Percentiles rank a stretch among this genome's conserved stretches.
Evolutionary conservation across 2,797 vertebrate species (phyloP).

Genomic region (Oreortyx pictus): DNA sequence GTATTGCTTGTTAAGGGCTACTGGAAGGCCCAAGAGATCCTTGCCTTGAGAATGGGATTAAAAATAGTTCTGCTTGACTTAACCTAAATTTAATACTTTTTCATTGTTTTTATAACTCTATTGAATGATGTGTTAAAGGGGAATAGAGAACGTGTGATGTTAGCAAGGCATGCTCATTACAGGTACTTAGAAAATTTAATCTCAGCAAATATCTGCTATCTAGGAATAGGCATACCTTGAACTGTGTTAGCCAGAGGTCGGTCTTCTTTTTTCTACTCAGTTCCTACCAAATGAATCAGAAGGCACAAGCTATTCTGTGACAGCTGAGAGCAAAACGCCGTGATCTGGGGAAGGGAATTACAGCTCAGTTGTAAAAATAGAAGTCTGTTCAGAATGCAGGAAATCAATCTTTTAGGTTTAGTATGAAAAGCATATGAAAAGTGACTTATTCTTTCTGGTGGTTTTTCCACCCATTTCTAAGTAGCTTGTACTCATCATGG

Average conservation of each 20-base stretch:
- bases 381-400: background rate
- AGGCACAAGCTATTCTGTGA: background rate
- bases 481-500: background rate
- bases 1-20: background rate
- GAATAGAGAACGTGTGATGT: background rate
- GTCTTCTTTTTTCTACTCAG: background rate
- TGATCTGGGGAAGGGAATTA: background rate
- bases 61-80: background rate
- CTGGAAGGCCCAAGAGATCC: background rate
- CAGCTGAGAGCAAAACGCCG: background rate
- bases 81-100: background rate
- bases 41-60: background rate
- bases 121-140: background rate
- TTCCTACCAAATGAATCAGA: background rate
- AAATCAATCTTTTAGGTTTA: background rate
- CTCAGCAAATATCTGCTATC: background rate
- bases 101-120: background rate
- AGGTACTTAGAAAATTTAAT: background rate
- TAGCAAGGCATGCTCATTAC: background rate
- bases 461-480: background rate
- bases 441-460: background rate
- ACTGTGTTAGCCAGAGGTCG: background rate
- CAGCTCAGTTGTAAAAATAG: background rate
- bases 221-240: background rate
- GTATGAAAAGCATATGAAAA: background rate